A percentile compares a stretch with the other conserved stretches of the same genome.
Conservation (phyloP, 2,113 vertebrate genomes). For the Neolamprologus devosi region DNA sequence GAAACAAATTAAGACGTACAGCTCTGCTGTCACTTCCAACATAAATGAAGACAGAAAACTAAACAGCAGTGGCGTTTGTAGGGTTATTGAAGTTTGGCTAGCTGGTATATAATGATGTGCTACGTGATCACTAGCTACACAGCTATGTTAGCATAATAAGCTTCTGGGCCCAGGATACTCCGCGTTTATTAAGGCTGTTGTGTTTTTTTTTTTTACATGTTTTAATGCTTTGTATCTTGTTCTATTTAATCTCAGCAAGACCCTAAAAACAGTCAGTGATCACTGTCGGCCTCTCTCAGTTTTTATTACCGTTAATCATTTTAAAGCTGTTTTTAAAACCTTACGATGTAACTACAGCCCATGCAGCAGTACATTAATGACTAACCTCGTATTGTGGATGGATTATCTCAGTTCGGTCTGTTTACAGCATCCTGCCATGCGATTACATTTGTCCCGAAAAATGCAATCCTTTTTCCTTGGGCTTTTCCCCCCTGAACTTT, state of each 20-base stretch:
- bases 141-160: too few relatives aligned
- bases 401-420: not conserved
- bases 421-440: not conserved
- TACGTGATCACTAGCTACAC: not conserved
- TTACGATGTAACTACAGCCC: not conserved
- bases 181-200: too few relatives aligned
- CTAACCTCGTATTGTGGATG: too few relatives aligned
- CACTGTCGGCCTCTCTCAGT: not conserved
- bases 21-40: accelerated
- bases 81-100: not conserved
- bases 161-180: too few relatives aligned
- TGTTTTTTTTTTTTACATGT: not conserved
- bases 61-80: not conserved
- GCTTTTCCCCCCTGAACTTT: accelerated
- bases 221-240: not conserved
- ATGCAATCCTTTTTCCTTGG: accelerated
- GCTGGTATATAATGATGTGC: not conserved
- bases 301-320: not conserved
- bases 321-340: not conserved
- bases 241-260: not conserved
- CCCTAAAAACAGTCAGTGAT: not conserved
- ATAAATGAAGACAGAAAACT: not conserved
- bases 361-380: not conserved
- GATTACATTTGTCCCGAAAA: not conserved
- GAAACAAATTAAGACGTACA: accelerated